A percentile compares a stretch with the other conserved stretches of the same genome.
Conservation (phyloP, 2,888 invertebrate genomes). For the Leptura quadrifasciata region DNA sequence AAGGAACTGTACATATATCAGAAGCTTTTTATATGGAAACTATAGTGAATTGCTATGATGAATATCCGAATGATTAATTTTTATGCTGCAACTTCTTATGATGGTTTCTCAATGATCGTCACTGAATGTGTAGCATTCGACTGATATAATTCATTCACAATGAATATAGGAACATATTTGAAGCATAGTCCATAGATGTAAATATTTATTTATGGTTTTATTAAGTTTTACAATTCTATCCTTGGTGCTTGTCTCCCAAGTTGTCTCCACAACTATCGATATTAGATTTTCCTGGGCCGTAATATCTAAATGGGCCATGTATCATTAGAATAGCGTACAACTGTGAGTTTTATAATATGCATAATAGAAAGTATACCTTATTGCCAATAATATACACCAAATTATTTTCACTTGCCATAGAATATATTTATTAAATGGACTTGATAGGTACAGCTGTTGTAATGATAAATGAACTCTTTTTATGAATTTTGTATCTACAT, state of each 20-base stretch:
- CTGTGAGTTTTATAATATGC: conserved; percentile 52
- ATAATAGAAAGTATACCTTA: conserved; percentile 48
- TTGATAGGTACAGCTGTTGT: conserved; percentile 72
- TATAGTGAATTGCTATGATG: conserved; percentile 65
- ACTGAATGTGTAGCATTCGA: conserved; percentile 63
- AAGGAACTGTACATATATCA: conserved; percentile 71
- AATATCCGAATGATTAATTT: conserved; percentile 62
- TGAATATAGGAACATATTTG: conserved; percentile 59
- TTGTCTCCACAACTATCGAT: conserved; percentile 64
- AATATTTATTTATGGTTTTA: conserved; percentile 67
- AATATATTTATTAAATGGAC: conserved; percentile 59
- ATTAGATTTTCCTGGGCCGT: conserved; percentile 63
- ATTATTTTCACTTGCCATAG: conserved; percentile 62
- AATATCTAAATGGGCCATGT: conserved; percentile 68
- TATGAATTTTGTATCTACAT: conserved; percentile 47
- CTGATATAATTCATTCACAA: conserved; percentile 63
- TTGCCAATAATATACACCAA: conserved; percentile 43
- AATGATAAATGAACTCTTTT: conserved; percentile 72
- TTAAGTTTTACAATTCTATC: conserved; percentile 68
- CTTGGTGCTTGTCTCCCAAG: conserved; percentile 68
- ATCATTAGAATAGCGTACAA: conserved; percentile 74
- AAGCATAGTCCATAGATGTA: conserved; percentile 67
- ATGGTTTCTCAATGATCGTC: conserved; percentile 59
- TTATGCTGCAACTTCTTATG: conserved; percentile 68
- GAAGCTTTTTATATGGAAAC: conserved; percentile 73